Conservation (phyloP, 2,113 vertebrate genomes). For the Holacanthus passer region DNA sequence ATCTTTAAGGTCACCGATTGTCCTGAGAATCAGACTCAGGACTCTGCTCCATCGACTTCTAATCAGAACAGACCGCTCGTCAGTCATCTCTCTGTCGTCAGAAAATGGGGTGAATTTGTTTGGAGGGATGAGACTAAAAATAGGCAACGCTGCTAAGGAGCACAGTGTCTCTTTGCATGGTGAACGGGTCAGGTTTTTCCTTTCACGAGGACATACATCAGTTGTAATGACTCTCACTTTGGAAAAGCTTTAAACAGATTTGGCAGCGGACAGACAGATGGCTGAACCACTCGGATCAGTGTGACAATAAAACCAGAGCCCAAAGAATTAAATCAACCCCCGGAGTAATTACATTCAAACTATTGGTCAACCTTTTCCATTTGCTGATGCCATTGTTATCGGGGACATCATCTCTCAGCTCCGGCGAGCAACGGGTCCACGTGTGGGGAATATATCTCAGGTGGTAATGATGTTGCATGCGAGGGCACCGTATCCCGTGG, state of each 20-base stretch:
- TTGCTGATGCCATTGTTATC: constrained; percentile 54
- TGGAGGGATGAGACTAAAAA: neutral
- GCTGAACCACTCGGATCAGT: constrained; percentile 51
- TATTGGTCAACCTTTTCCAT: constrained; percentile 56
- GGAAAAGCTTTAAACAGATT: constrained; percentile 66
- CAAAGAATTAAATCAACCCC: constrained; percentile 71
- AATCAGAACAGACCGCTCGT: neutral
- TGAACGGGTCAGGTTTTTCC: constrained; percentile 39
- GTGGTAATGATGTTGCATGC: constrained; percentile 27
- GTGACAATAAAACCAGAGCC: constrained; percentile 67
- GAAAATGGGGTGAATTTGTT: neutral
- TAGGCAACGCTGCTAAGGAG: constrained; percentile 7
- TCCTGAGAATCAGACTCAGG: neutral
- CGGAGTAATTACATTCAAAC: constrained; percentile 66
- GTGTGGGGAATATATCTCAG: constrained; percentile 29
- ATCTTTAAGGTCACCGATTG: neutral
- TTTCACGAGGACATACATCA: constrained; percentile 50
- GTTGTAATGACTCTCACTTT: constrained; percentile 51
- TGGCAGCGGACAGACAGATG: constrained; percentile 63
- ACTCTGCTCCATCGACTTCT: neutral
- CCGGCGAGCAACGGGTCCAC: constrained; percentile 45
- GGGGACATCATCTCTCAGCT: constrained; percentile 50
- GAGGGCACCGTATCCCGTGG: constrained; percentile 21
- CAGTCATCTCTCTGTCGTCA: constrained; percentile 2
- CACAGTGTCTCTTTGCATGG: neutral